Evolutionary conservation across 2,113 vertebrate genomes (phyloP).

Genomic region (Coracopsis vasa): DNA sequence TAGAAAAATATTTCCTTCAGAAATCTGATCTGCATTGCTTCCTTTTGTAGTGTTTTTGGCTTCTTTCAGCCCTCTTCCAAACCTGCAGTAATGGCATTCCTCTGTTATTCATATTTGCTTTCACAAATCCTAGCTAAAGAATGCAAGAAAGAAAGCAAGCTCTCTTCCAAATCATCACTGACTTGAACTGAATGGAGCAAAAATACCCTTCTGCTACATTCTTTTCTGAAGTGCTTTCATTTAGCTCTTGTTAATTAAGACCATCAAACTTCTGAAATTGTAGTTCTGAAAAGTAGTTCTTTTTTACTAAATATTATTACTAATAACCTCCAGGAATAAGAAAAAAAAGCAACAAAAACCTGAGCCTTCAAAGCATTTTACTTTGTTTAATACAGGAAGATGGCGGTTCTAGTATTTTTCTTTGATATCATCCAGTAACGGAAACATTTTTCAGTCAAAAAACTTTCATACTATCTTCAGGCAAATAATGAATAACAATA

Average conservation of each 20-base stretch:
- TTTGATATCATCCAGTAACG: background rate
- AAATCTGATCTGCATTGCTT: conserved; percentile 64
- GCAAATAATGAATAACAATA: background rate
- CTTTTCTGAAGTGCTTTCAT: background rate
- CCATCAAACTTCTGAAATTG: background rate
- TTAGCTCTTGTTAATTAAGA: background rate
- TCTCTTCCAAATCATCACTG: conserved; percentile 53
- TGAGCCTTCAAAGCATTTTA: background rate
- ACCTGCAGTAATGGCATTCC: conserved; percentile 48
- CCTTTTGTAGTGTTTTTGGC: conserved; percentile 67
- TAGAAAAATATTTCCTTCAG: conserved; percentile 72
- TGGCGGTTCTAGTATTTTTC: background rate
- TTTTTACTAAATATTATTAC: background rate
- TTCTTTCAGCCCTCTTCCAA: conserved; percentile 44
- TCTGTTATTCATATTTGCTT: conserved; percentile 66
- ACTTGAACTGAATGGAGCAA: conserved; percentile 28
- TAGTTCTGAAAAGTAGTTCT: background rate
- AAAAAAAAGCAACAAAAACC: background rate
- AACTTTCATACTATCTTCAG: background rate
- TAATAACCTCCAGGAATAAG: background rate
- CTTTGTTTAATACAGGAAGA: background rate
- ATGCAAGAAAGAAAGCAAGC: conserved; percentile 34
- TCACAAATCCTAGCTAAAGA: conserved; percentile 62
- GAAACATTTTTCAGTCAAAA: background rate
- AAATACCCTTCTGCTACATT: conserved; percentile 13